Evolutionary conservation across 2,888 invertebrate species (phyloP), one percentile per base, ranked within the genome.

Genomic region (Hydriomena furcata): DNA sequence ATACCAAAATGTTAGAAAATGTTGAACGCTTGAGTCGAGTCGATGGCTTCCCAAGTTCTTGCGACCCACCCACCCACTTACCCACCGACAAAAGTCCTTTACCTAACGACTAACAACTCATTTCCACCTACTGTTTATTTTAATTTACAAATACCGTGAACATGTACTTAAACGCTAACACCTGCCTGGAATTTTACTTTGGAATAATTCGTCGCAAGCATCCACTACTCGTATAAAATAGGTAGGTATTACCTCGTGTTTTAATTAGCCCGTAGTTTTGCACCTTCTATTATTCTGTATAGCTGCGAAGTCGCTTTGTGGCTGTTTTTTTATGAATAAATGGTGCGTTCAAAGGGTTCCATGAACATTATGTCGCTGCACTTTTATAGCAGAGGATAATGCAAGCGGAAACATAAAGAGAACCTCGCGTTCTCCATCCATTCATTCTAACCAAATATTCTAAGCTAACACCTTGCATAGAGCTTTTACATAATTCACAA

Each of bases 1-100:
- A 35, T 36, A 25, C 30, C 13, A 36, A 37, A 24, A 37, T 24
- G 44, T 45, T 23, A 23, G 28, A 28, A 35, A 27, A 30, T 12
- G 35, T 17, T 28, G 28, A 12, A 44, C 23, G 44, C 10, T 21
- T 10, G 28, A 28, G 20, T 35, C 34, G 10, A 21, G 23, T 23
- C 10, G 35, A 4, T 27, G 17, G 8, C 25, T 27, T 21, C 21
- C 10, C 2, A 21, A 21, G 34, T 34, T 21, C 21, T 8, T 6
- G 21, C 34, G 34, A n/a, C n/a, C n/a, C n/a, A n/a, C n/a, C n/a
- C n/a, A n/a, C n/a, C n/a, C n/a, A n/a, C n/a, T n/a, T n/a, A n/a
- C n/a, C n/a, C n/a, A n/a, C n/a, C n/a, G n/a, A n/a, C n/a, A n/a
- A n/a, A n/a, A n/a, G n/a, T n/a, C n/a, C n/a, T n/a, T n/a, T n/a